Evolutionary conservation across 2,888 invertebrate species (phyloP), one percentile per base, ranked within the genome.

Genomic region (Lamellibrachia satsuma): DNA sequence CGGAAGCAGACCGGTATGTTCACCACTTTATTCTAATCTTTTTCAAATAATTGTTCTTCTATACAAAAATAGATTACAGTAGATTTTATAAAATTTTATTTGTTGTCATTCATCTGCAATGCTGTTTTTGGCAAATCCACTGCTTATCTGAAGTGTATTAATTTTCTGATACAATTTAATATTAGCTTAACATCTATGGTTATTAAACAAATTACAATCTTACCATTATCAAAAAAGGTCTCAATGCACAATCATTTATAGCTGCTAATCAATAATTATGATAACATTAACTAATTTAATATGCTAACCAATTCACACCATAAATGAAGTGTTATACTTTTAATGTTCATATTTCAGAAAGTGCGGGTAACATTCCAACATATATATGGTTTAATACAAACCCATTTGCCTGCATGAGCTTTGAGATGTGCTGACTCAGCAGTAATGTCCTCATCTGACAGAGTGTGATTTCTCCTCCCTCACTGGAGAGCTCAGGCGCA

Each of bases 331-430:
- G 8, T 57, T 11, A 57, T 57, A 8, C 0, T 15, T 57, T 57
- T 57, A 57, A 15, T 8, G 57, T 7, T 57, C 15, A 15, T 15
- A 22, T 22, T 75, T 6, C 75, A 11, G 15, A 75, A 22, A 75
- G 15, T 22, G n/a, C 60, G 22, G 1, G 22, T 15, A 60, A 15
- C 22, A 75, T 39, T 39, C 39, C 39, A 39, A 39, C 39, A 39
- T 39, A 39, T 39, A 39, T 39, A 39, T 39, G 39, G 39, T 39
- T 39, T 22, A 75, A 75, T 6, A 75, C 75, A 75, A 75, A 75
- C 75, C 75, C 75, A 75, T 75, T 75, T 75, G 75, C 75, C n/a
- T 75, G 75, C 75, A 75, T 22, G 75, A 75, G 75, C 15, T 75
- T 75, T 15, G 22, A 75, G 75, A 75, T n/a, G 6, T 75, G 75